These are phyloP conservation scores for Petromus typicus DNA, from an alignment of 2,113 vertebrate genomes.

Conservation along the genomic window DNA sequence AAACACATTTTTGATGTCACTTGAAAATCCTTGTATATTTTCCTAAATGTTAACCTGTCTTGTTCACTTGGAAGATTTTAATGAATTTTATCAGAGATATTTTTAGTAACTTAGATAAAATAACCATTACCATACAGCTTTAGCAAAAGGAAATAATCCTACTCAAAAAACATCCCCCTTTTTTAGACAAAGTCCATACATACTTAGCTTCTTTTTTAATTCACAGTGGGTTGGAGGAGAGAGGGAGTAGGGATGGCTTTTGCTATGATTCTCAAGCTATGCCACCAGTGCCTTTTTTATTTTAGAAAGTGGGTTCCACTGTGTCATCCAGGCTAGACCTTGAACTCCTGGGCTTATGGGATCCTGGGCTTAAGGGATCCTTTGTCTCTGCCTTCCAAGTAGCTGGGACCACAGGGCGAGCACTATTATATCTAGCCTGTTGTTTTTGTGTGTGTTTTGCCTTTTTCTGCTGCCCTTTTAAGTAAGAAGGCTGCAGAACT, in stretches of 20 bases:
- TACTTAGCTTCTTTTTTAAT: not conserved
- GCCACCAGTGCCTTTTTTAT: not conserved
- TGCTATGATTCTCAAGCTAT: not conserved
- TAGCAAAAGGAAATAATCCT: slow-evolving; percentile 4
- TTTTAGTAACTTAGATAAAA: slow-evolving; percentile 31
- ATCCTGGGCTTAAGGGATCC: not conserved
- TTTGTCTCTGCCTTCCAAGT: not conserved
- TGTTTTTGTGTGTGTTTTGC: not conserved
- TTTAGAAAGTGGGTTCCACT: not conserved
- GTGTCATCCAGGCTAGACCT: not conserved
- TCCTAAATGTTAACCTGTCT: slow-evolving; percentile 4
- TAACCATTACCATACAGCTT: not conserved
- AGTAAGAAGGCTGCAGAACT: not conserved
- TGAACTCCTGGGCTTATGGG: not conserved
- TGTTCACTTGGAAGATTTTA: not conserved
- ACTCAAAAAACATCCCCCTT: not conserved
- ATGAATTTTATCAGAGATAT: not conserved
- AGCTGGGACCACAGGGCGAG: not conserved
- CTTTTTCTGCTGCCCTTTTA: not conserved
- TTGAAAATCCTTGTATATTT: slow-evolving; percentile 4
- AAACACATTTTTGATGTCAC: slow-evolving; percentile 18
- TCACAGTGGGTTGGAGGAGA: not conserved
- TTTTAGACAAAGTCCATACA: not conserved
- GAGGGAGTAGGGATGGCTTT: not conserved
- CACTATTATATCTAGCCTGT: not conserved